Conservation (phyloP, 2,797 vertebrate species). For the Hoplostethus mediterraneus region DNA sequence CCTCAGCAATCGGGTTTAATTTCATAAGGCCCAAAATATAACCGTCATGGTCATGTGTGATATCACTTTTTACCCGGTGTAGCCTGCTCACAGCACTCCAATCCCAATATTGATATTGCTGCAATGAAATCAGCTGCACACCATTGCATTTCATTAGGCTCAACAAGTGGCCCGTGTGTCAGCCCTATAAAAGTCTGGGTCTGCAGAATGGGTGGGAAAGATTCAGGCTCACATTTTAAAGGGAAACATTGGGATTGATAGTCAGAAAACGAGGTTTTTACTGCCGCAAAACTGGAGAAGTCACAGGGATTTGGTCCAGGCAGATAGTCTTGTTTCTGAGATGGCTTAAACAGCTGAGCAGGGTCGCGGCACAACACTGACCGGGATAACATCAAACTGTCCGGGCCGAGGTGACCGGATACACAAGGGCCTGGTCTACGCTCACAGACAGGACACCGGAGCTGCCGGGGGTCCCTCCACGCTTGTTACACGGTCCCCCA, state of each 20-base stretch:
- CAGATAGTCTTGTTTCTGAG: conserved; percentile 46
- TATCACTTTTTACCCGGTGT: conserved; percentile 57
- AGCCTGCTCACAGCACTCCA: conserved; percentile 47
- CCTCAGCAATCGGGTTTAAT: conserved; percentile 55
- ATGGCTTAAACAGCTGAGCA: conserved; percentile 71
- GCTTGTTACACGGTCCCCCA: conserved; percentile 58
- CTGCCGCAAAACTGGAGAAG: conserved; percentile 39
- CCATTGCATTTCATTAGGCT: conserved; percentile 66
- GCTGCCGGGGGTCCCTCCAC: conserved; percentile 48
- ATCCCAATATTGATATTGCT: conserved; percentile 65
- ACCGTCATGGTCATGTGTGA: conserved; percentile 48
- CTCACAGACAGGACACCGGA: conserved; percentile 54
- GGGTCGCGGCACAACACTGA: conserved; percentile 31
- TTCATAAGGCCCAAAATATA: conserved; percentile 66
- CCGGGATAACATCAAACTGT: conserved; percentile 12
- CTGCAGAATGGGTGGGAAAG: conserved; percentile 49
- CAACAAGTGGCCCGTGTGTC: conserved; percentile 63
- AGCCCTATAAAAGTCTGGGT: conserved; percentile 62
- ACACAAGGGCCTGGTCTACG: conserved; percentile 29
- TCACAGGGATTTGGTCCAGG: conserved; percentile 59
- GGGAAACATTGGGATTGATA: conserved; percentile 52
- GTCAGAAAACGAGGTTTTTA: conserved; percentile 50
- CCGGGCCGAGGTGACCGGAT: conserved; percentile 38
- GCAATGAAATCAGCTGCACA: conserved; percentile 70
- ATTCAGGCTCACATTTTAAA: conserved; percentile 19